Evolutionary conservation across 2,888 invertebrate species (phyloP).

Genomic region (Cantharis flavilabris): DNA sequence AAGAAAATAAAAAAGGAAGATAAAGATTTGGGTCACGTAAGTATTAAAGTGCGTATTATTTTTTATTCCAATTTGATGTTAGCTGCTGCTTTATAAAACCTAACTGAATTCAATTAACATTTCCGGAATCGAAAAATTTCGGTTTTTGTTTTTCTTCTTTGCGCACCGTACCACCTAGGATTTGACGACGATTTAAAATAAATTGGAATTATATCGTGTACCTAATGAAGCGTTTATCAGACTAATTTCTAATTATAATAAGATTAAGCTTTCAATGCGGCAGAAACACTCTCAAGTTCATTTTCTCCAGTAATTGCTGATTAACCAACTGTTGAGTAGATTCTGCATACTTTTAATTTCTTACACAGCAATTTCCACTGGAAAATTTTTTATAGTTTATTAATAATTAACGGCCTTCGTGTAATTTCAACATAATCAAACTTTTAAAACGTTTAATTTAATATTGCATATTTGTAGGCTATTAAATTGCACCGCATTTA

Average conservation of each 20-base stretch:
- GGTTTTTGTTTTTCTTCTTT: not conserved
- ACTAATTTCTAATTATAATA: constrained; percentile 18
- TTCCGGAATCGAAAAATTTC: not conserved
- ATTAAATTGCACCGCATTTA: too few relatives aligned
- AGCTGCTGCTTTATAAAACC: not conserved
- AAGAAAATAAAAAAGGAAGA: constrained; percentile 83
- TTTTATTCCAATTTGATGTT: not conserved
- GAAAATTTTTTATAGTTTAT: not conserved
- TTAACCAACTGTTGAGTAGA: constrained; percentile 20
- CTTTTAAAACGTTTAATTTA: not conserved
- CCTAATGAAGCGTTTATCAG: constrained; percentile 18
- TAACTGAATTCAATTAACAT: not conserved
- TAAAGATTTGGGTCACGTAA: constrained; percentile 75
- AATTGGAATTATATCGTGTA: constrained; percentile 6
- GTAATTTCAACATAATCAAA: not conserved
- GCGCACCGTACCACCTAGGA: not conserved
- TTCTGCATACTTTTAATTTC: constrained; percentile 20
- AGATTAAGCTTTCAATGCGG: constrained; percentile 16
- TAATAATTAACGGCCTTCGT: not conserved
- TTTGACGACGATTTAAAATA: constrained; percentile 2
- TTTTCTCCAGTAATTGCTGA: constrained; percentile 24
- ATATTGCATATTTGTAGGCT: too few relatives aligned
- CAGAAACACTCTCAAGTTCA: constrained; percentile 17
- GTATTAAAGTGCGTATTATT: constrained; percentile 57
- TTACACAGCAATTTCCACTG: constrained; percentile 19